Base-by-base conservation (phyloP, 2,113 vertebrate genomes). In the Ariopsis seemanni region DNA sequence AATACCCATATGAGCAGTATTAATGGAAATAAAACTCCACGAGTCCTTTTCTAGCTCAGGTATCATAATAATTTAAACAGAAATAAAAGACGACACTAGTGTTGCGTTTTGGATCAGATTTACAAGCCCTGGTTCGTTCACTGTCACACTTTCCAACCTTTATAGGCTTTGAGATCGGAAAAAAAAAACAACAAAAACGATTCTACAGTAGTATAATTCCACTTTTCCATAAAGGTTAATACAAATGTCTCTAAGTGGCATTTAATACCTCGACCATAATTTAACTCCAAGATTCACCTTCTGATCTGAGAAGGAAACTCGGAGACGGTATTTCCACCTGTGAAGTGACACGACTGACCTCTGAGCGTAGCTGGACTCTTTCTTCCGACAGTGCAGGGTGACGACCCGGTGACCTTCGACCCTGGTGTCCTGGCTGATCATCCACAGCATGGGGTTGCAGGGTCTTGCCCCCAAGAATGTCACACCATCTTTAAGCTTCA, bases 401-500 rank as follows among this genome's bases (percentile, higher is more conserved):
- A 97, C 96, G 0, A 97, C 96, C 0, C 96, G 92, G 0, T 95
- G 93, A 86, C 96, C 96, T 0, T 95, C 89, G 0, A 92, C 92
- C 90, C 96, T 96, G 83, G 91, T 42, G 0, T 95, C 96, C 91
- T 97, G 95, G 80, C 93, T 95, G 50, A 99, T 93, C 48, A 98
- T 97, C 98, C 98, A 99, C 60, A 95, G 27, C 30, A 94, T 91
- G 0, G 98, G 97, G 93, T 95, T 97, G 94, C 96, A 97, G 94
- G 96, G 95, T 85, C 97, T 93, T 0, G 97, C 95, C 0, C 96
- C 95, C 0, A 96, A 87, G 72, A 99, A 93, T 0, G 92, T 96
- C 92, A 99, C 93, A 0, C 97, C 97, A 87, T 96, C 97, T 94
- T 97, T 96, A 93, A 98, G 96, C 93, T 98, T 98, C 8, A 97